phyloP scores from a whole-genome alignment of 2,113 vertebrate genomes.

The Thomomys bottae region DNA sequence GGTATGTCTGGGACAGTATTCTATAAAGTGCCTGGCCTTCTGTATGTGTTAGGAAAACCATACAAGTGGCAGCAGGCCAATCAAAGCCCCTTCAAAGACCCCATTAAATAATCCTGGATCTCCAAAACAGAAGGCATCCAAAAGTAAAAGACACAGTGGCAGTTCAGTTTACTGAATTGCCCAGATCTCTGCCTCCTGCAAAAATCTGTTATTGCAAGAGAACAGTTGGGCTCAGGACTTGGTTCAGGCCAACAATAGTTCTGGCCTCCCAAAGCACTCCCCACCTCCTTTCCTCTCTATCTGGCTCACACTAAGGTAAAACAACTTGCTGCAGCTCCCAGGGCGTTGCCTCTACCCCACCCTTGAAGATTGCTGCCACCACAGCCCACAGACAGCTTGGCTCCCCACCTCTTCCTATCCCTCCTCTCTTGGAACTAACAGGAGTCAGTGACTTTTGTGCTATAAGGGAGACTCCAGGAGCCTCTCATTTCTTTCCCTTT shows the following conservation, averaged over 20 bases:
- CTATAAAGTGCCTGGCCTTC: not conserved
- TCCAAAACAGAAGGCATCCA: not conserved
- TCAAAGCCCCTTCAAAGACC: not conserved
- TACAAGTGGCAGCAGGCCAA: no score
- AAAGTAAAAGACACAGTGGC: not conserved
- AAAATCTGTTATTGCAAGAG: not conserved
- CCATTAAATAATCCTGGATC: not conserved
- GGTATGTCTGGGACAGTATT: not conserved
- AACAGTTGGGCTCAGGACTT: not conserved
- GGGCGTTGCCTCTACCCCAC: not conserved
- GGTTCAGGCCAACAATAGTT: not conserved
- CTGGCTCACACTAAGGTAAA: not conserved
- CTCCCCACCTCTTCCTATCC: rapidly evolving
- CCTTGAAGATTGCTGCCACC: not conserved
- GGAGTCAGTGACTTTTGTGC: not conserved
- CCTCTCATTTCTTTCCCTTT: not conserved
- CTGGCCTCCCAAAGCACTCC: not conserved
- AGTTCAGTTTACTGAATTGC: not conserved
- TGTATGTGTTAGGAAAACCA: not conserved
- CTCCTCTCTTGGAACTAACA: not conserved
- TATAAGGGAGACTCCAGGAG: no score
- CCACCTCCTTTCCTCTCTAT: not conserved
- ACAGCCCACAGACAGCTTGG: no score
- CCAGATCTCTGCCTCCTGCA: not conserved
- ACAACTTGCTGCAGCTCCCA: not conserved